A percentile compares a stretch with the other conserved stretches of the same genome.
These are phyloP conservation scores for Thalassophryne amazonica DNA, from an alignment of 2,797 vertebrate genomes.

Conservation along the genomic window DNA sequence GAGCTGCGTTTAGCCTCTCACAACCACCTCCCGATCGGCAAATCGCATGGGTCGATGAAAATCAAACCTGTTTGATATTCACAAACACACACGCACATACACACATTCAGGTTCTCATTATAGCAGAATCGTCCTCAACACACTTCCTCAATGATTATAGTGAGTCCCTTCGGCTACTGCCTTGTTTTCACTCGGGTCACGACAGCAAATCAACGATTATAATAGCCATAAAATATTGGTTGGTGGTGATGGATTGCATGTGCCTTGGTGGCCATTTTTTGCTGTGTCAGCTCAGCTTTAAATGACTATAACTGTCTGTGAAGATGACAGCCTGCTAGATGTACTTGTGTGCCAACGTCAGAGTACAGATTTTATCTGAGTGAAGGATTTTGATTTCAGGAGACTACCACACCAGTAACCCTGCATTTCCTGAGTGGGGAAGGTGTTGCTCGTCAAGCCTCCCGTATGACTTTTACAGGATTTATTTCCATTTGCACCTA, in stretches of 20 bases:
- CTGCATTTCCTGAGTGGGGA: conserved; percentile 10
- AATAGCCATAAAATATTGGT: conserved; percentile 38
- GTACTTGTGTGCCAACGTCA: conserved; percentile 9
- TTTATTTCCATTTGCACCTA: conserved; percentile 38
- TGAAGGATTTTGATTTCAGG: conserved; percentile 11
- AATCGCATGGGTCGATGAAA: too few species aligned
- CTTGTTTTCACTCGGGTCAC: too few species aligned
- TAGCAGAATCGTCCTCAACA: too few species aligned
- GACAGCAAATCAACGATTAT: conserved; percentile 34
- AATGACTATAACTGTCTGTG: conserved; percentile 9
- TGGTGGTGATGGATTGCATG: conserved; percentile 37
- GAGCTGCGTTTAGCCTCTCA: too few species aligned
- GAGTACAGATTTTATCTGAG: neutral
- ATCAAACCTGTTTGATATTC: too few species aligned
- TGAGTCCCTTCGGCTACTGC: too few species aligned
- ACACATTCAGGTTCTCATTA: too few species aligned
- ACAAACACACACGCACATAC: too few species aligned
- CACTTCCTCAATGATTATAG: too few species aligned
- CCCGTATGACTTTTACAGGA: conserved; percentile 39
- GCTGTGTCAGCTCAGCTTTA: conserved; percentile 40
- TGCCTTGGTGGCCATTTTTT: conserved; percentile 26
- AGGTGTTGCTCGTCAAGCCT: conserved; percentile 28
- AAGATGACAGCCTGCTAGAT: conserved; percentile 15
- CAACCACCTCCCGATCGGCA: too few species aligned
- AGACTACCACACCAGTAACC: conserved; percentile 15